A percentile compares a stretch with the other conserved stretches of the same genome.
Conservation (phyloP, 2,888 invertebrate genomes). For the Willowsia nigromaculata region DNA sequence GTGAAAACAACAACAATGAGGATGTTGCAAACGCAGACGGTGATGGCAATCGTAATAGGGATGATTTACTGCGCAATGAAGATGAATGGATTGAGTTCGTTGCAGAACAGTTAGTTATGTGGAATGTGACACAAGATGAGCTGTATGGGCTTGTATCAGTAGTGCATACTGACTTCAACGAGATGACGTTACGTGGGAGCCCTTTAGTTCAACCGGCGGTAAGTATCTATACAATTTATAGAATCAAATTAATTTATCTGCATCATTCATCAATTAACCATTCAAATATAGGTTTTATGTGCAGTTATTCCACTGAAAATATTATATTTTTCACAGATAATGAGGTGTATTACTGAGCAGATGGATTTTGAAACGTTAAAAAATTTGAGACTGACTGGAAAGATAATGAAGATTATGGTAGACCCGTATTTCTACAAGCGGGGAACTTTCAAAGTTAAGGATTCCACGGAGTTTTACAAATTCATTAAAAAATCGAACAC, state of each 20-base stretch:
- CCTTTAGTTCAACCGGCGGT: slow-evolving; percentile 21
- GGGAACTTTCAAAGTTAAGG: slow-evolving; percentile 12
- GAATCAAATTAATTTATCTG: too few species aligned
- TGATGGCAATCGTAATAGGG: neutral
- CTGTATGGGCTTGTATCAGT: neutral
- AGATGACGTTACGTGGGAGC: neutral
- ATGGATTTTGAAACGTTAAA: slow-evolving; percentile 45
- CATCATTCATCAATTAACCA: too few species aligned
- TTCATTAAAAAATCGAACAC: slow-evolving; percentile 35
- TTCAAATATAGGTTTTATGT: too few species aligned
- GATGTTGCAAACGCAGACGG: neutral
- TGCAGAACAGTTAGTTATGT: slow-evolving; percentile 18
- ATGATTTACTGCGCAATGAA: neutral
- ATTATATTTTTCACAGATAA: neutral
- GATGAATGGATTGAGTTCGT: slow-evolving; percentile 3
- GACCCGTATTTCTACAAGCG: slow-evolving; percentile 40
- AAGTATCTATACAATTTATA: neutral
- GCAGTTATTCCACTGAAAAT: too few species aligned
- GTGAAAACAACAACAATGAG: neutral
- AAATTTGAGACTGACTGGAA: slow-evolving; percentile 15
- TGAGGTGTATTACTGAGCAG: slow-evolving; percentile 22
- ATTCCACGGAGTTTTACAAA: slow-evolving; percentile 34
- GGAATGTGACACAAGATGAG: slow-evolving; percentile 35
- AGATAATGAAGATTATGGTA: slow-evolving; percentile 19
- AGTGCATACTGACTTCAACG: neutral